Conservation (phyloP, 2,113 vertebrate genomes). For the Malaclemys terrapin region DNA sequence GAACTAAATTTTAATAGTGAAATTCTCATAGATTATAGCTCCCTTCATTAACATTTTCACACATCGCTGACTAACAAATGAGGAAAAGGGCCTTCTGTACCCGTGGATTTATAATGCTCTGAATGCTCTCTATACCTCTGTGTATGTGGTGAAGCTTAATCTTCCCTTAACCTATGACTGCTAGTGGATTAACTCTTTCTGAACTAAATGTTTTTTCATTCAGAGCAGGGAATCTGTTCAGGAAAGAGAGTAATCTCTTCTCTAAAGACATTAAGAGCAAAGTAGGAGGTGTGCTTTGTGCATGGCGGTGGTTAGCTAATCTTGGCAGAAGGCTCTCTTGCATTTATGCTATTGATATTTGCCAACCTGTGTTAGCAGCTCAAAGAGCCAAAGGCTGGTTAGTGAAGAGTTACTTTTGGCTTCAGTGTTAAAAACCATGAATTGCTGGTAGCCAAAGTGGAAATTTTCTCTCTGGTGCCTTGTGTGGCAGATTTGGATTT, state of each 20-base stretch:
- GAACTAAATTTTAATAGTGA: constrained; percentile 90
- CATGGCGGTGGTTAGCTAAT: not conserved
- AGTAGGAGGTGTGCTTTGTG: not conserved
- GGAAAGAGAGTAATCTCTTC: not conserved
- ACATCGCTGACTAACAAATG: constrained; percentile 95
- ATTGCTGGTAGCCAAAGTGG: not conserved
- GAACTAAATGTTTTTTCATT: not conserved
- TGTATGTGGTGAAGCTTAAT: constrained; percentile 41
- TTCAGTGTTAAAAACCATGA: not conserved
- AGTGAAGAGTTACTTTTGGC: not conserved
- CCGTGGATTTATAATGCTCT: constrained; percentile 83
- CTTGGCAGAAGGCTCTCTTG: not conserved
- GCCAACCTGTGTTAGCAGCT: not conserved
- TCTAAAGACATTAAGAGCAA: not conserved
- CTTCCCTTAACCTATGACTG: constrained; percentile 66
- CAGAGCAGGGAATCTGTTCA: not conserved
- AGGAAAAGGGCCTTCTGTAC: constrained; percentile 89
- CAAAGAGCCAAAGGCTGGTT: not conserved
- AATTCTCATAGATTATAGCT: constrained; percentile 90
- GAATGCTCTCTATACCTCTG: not conserved
- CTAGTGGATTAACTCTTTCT: constrained; percentile 51
- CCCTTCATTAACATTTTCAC: constrained; percentile 99
- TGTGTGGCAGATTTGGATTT: not conserved
- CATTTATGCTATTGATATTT: not conserved
- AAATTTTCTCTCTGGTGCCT: not conserved